Base-by-base conservation (phyloP, 64 coral and sea anemone genomes). In the Porites lutea region DNA sequence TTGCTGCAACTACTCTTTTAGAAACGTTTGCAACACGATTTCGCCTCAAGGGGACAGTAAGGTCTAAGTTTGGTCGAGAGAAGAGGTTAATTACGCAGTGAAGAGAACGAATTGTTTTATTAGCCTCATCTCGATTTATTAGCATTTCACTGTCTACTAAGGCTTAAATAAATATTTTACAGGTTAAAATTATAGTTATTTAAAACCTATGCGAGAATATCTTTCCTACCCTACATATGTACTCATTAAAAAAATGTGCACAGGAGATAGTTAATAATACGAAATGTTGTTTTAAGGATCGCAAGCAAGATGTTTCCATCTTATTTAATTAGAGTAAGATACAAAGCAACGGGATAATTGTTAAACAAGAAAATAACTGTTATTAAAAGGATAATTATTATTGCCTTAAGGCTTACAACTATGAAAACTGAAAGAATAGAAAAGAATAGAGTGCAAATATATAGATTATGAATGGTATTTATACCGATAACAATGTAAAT, bases 331-430 rank as follows among this genome's bases (percentile, higher is more conserved):
- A 16, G 3, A 74, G 48, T 74, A 16, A 65, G 62, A 65, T 18
- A 16, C 15, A 18, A 74, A 49, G 14, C 45, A 5, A 16, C 37
- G 10, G 14, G 18, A 50, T 74, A 43, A 48, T 3, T 48, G 14
- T 3, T 23, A 71, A 71, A 71, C 68, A 71, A 71, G 7, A 55
- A 78, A 78, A 57, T 55, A 13, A 78, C 50, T 55, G 16, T 74
- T 46, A 45, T 48, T 74, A 15, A 18, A 74, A 48, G 16, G 23
- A 27, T 55, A 78, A 78, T 78, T 55, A 78, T 55, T 78, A 52
- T 78, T 78, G 50, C 75, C 75, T 55, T 13, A 58, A 78, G 75
- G 75, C 75, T 78, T 55, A n/a, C 52, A 77, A 48, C 12, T 77
- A 19, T 65, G 62, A 19, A 4, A 14, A 16, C 13, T 18, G 18